Evolutionary conservation across 1,140 invertebrate species (phyloP).

Genomic region (Lineus longissimus): DNA sequence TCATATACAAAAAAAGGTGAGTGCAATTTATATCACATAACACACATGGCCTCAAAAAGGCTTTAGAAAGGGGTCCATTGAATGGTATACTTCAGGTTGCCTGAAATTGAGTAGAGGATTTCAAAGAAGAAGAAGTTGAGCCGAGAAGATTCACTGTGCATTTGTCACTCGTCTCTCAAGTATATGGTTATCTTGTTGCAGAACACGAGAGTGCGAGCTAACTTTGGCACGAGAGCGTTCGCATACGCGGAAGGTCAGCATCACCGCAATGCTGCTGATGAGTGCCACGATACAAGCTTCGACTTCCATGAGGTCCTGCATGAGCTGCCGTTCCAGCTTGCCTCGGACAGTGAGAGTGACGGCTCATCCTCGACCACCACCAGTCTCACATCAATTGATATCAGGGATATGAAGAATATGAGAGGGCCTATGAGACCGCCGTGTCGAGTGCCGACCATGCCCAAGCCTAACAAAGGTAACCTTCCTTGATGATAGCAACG

Average conservation of each 20-base stretch:
- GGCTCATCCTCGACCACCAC: constrained; percentile 19
- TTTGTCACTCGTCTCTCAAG: no score
- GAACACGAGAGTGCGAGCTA: constrained; percentile 48
- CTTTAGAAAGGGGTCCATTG: no score
- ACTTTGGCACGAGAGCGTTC: constrained; percentile 52
- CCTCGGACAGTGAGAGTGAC: constrained; percentile 47
- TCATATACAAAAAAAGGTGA: constrained; percentile 54
- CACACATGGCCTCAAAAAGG: no score
- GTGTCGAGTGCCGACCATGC: constrained; percentile 36
- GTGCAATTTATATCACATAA: background rate
- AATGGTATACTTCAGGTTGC: no score
- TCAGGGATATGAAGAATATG: constrained; percentile 11
- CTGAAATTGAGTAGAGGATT: no score
- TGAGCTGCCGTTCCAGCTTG: constrained; percentile 44
- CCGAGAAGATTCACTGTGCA: no score
- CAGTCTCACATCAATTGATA: background rate
- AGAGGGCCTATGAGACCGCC: constrained; percentile 30
- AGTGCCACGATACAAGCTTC: constrained; percentile 39
- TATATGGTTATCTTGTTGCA: constrained; percentile 19
- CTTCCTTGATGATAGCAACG: background rate
- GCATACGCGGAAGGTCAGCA: constrained; percentile 50
- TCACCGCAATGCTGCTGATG: constrained; percentile 45
- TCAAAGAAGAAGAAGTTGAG: no score
- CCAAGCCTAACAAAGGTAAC: constrained; percentile 42
- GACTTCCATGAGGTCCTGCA: constrained; percentile 48